Base-by-base conservation (phyloP, 23 tunicate species). In the Ciona savignyi region DNA sequence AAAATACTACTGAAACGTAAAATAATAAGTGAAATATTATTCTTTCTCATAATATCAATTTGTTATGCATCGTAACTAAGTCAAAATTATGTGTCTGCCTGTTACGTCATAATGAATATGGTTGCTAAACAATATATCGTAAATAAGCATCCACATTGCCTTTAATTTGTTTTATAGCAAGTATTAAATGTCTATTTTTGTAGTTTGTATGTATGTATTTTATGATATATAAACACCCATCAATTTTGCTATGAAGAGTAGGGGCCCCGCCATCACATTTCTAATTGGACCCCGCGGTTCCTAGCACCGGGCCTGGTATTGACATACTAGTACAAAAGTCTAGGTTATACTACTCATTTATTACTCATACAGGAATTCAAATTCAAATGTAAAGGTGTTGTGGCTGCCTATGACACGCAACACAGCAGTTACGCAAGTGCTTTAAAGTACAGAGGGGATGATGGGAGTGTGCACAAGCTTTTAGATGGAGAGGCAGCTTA, bases 361-460 rank as follows among this genome's bases (percentile, higher is more conserved):
- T 73, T 2, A 3, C 67, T 1, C 35, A 70, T 27, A 6, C 76
- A 78, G 83, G 26, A 42, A 60, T 78, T 78, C 76, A 31, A 26
- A 1, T 78, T 78, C 51, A 71, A 29, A 3, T 78, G 83, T 32
- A 4, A 27, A 4, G 83, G 71, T 9, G 71, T 65, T 25, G 76
- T 51, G 25, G 75, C 83, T 23, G 83, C 76, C 4, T 30, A 48
- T 29, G 83, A 78, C 27, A 33, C 64, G 1, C 30, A 23, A 1
- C 3, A 24, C 3, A 25, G 31, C 51, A 29, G 60, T 27, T 60
- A 69, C 30, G 27, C 68, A 3, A 69, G 29, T 51, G 67, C 83
- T 2, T 29, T 78, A 26, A 69, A 78, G 35, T 78, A 78, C 49
- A 69, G 32, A 32, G 83, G 83, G 1, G 83, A 78, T 32, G 83